A percentile compares a stretch with the other conserved stretches of the same genome.
phyloP scores from a whole-genome alignment of 2,888 invertebrate species.

The Agrotis ipsilon region DNA sequence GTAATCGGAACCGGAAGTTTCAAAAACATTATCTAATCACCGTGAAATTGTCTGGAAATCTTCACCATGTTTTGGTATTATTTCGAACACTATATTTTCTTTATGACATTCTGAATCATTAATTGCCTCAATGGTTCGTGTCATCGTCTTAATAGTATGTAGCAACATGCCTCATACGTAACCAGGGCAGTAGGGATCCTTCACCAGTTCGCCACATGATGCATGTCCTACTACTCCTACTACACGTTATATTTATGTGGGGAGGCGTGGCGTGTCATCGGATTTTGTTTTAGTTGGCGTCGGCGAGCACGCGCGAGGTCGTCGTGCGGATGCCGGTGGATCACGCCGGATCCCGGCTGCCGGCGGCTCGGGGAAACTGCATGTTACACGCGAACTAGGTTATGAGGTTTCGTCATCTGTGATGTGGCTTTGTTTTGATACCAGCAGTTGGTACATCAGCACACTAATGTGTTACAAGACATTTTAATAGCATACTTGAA shows the following conservation, averaged over 20 bases:
- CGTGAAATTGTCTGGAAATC: no score
- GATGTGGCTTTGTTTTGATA: conserved; percentile 25
- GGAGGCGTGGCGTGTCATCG: conserved; percentile 69
- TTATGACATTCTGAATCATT: background rate
- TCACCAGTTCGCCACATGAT: conserved; percentile 34
- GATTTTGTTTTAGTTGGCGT: conserved; percentile 76
- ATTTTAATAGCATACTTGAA: background rate
- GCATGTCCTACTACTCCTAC: conserved; percentile 44
- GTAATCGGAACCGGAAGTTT: conserved; percentile 1
- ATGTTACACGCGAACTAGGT: conserved; percentile 56
- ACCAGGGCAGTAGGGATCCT: conserved; percentile 34
- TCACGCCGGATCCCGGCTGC: conserved; percentile 59
- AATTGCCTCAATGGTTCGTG: no score
- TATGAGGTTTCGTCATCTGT: conserved; percentile 42
- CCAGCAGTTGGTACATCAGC: background rate
- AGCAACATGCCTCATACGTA: conserved; percentile 14
- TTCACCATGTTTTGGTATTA: background rate
- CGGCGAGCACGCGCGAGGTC: conserved; percentile 65
- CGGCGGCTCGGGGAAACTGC: conserved; percentile 46
- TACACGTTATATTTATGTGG: conserved; percentile 39
- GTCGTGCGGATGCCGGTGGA: conserved; percentile 65
- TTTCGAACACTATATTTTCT: background rate
- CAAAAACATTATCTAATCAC: background rate
- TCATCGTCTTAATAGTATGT: background rate
- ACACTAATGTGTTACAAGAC: background rate